These are phyloP conservation scores for Stegodyphus dumicola DNA, from an alignment of 1,140 invertebrate genomes.

Conservation along the genomic window DNA sequence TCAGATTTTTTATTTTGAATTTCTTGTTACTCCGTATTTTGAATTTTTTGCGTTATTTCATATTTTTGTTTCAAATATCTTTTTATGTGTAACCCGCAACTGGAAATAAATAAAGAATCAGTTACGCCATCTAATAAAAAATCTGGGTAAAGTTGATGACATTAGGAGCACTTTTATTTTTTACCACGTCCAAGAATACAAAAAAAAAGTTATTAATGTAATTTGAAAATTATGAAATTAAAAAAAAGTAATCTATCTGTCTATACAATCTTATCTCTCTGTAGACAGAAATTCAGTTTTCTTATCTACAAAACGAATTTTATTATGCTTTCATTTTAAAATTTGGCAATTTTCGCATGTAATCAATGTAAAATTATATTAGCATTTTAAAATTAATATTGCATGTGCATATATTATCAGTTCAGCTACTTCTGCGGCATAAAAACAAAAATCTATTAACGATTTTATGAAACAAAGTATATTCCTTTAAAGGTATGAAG, in stretches of 20 bases:
- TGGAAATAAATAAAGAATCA: neutral
- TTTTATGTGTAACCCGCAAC: neutral
- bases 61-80: neutral
- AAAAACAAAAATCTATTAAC: neutral
- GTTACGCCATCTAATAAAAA: neutral
- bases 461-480: too few species aligned
- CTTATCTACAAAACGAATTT: too few species aligned
- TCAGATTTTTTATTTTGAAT: neutral
- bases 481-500: too few species aligned
- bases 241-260: neutral
- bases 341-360: neutral
- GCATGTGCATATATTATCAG: neutral
- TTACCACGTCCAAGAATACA: neutral
- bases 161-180: neutral
- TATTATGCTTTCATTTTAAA: too few species aligned
- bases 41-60: neutral
- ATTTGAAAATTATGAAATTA: neutral
- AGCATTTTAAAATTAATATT: neutral
- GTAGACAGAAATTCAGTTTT: too few species aligned
- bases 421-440: neutral
- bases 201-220: neutral
- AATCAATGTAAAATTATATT: neutral
- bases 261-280: neutral
- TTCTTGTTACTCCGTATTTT: neutral
- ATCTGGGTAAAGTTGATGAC: neutral